These are phyloP conservation scores for Allochrocebus solatus DNA, from an alignment of 2,797 vertebrate genomes.

Conservation along the genomic window DNA sequence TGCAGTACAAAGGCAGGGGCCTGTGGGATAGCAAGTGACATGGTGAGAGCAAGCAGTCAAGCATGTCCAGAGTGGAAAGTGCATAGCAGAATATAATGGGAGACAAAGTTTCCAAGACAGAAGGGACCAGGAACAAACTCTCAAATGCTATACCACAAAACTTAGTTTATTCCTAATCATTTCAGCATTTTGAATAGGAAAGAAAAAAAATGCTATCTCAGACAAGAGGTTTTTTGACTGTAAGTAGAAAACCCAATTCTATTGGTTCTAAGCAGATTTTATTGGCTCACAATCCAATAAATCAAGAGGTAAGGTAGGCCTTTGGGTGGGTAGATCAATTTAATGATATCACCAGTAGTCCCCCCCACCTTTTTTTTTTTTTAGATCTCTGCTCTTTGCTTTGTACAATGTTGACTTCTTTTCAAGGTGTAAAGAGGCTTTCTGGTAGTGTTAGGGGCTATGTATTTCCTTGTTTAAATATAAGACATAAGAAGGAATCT, in stretches of 20 bases:
- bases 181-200: conserved; percentile 20
- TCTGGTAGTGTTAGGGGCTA: not conserved
- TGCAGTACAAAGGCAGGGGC: not conserved
- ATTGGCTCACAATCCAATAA: not conserved
- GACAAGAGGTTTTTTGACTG: not conserved
- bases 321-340: not conserved
- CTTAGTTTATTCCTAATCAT: not conserved
- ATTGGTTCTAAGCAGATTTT: not conserved
- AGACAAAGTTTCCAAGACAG: not conserved
- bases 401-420: not conserved
- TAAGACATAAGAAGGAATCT: not conserved
- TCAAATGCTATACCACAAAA: not conserved
- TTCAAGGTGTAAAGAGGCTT: not conserved
- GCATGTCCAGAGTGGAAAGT: not conserved
- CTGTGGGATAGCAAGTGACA: not conserved
- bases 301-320: not conserved
- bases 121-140: not conserved
- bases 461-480: not conserved
- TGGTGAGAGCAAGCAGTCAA: not conserved
- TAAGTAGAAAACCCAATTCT: not conserved
- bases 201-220: not conserved
- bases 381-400: not conserved
- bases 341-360: not conserved
- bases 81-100: not conserved
- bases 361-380: not conserved